Conservation (phyloP, 2,888 invertebrate genomes). For the Leucoma salicis region DNA sequence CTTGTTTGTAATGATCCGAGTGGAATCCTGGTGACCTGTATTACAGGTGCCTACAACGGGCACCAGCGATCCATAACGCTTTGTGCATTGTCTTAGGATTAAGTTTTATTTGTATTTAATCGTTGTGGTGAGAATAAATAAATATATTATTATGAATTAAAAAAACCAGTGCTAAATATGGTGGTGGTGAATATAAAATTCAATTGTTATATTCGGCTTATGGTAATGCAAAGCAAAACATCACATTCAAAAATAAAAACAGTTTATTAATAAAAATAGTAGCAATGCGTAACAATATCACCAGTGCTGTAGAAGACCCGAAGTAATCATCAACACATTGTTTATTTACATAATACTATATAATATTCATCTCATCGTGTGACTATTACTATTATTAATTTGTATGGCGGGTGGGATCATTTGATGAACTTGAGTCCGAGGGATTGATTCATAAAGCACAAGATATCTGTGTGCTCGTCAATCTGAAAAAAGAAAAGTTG, state of each 20-base stretch:
- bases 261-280: conserved; percentile 74
- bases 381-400: conserved; percentile 35
- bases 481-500: conserved; percentile 85
- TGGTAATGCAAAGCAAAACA: conserved; percentile 20
- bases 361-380: conserved; percentile 35
- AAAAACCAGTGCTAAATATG: too few species aligned
- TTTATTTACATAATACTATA: conserved; percentile 75
- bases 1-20: too few species aligned
- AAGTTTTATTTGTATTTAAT: too few species aligned
- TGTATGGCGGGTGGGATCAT: conserved; percentile 45
- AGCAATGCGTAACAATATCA: conserved; percentile 79
- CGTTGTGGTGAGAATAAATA: too few species aligned
- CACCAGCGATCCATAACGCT: too few species aligned
- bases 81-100: too few species aligned
- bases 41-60: too few species aligned
- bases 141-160: too few species aligned
- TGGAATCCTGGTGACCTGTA: too few species aligned
- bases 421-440: conserved; percentile 84
- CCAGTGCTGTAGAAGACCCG: conserved; percentile 61
- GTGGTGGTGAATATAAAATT: too few species aligned
- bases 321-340: conserved; percentile 70
- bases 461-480: conserved; percentile 95
- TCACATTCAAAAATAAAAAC: conserved; percentile 65
- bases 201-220: too few species aligned
- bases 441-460: conserved; percentile 90